These are phyloP conservation scores for Antrozous pallidus DNA, from an alignment of 2,797 vertebrate genomes.

Conservation along the genomic window DNA sequence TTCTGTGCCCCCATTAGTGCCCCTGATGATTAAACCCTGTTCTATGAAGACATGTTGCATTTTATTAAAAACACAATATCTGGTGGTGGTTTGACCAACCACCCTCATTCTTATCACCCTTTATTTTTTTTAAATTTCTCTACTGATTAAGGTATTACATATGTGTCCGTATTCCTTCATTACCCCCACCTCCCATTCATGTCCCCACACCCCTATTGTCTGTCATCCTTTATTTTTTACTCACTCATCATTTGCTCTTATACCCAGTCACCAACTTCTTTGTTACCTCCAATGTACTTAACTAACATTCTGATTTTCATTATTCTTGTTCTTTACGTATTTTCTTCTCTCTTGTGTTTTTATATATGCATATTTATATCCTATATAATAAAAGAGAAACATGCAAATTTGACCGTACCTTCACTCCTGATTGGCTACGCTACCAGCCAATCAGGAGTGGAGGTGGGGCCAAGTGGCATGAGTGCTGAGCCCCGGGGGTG, in stretches of 20 bases:
- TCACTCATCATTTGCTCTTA: background rate
- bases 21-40: background rate
- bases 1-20: background rate
- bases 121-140: too few relatives aligned
- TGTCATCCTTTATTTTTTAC: background rate
- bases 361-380: background rate
- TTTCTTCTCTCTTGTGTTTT: background rate
- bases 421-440: too few relatives aligned
- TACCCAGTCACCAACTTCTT: background rate
- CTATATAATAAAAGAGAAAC: too few relatives aligned
- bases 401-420: too few relatives aligned
- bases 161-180: too few relatives aligned
- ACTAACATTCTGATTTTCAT: background rate
- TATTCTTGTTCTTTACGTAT: background rate
- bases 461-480: too few relatives aligned
- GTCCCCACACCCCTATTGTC: too few relatives aligned
- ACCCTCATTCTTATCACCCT: background rate
- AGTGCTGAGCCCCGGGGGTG: too few relatives aligned
- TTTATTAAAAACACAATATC: conserved; percentile 20
- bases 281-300: background rate
- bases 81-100: background rate
- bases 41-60: background rate
- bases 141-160: too few relatives aligned
- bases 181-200: too few relatives aligned
- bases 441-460: too few relatives aligned